Conservation (phyloP, 2,113 vertebrate genomes). For the Archilochus colubris region DNA sequence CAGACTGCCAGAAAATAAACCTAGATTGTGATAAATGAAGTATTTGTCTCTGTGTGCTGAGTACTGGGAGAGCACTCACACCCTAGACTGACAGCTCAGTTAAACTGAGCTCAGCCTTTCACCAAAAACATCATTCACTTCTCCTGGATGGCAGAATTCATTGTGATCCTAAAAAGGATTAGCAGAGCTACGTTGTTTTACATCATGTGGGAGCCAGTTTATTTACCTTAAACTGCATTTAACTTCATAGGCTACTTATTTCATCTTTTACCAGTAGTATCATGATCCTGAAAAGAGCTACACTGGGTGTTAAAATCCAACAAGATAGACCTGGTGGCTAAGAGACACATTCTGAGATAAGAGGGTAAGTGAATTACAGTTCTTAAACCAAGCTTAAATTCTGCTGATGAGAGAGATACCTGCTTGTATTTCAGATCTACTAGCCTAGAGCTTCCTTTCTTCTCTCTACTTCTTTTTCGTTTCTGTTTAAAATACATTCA, state of each 20-base stretch:
- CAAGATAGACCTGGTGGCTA: background rate
- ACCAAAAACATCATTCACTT: background rate
- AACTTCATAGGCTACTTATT: background rate
- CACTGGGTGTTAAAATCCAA: background rate
- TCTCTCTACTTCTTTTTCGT: background rate
- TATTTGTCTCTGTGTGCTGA: background rate
- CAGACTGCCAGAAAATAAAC: background rate
- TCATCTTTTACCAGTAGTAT: background rate
- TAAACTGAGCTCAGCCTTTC: background rate
- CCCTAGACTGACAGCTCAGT: background rate
- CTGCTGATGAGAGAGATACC: background rate
- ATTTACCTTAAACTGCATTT: background rate
- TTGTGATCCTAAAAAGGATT: background rate
- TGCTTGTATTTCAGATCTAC: background rate
- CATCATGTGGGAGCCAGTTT: background rate
- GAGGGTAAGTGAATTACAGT: background rate
- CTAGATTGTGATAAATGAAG: background rate
- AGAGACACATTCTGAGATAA: background rate
- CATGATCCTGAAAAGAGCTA: background rate
- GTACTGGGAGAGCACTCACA: background rate
- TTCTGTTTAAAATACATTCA: background rate
- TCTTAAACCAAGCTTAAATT: background rate
- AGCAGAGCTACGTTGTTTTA: background rate
- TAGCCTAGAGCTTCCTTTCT: background rate
- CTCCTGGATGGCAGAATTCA: background rate